These are phyloP conservation scores for Nephila pilipes DNA, from an alignment of 1,140 invertebrate species.

Conservation along the genomic window DNA sequence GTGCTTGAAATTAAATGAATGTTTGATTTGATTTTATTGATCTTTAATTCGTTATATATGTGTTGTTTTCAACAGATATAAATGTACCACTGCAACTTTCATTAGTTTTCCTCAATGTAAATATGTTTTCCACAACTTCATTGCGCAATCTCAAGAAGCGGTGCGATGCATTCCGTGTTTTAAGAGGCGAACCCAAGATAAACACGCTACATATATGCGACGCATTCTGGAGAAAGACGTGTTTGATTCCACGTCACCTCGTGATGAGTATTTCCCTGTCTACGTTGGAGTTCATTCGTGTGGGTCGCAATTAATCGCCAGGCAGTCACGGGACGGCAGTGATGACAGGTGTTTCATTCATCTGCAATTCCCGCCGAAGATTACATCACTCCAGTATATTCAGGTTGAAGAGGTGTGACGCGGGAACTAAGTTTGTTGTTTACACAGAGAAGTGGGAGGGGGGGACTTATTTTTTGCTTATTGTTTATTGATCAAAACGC, in stretches of 20 bases:
- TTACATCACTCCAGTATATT: background rate
- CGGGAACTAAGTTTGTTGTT: background rate
- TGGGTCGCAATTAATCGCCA: background rate
- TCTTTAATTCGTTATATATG: no score
- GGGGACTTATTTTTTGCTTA: background rate
- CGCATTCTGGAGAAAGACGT: background rate
- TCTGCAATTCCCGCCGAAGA: background rate
- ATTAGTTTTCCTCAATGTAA: no score
- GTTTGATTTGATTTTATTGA: no score
- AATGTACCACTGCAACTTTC: no score
- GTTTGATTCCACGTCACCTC: background rate
- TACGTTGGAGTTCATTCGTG: background rate
- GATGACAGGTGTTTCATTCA: constrained; percentile 20
- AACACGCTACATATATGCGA: background rate
- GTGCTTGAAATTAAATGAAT: no score
- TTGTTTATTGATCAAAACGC: background rate
- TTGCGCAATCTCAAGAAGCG: background rate
- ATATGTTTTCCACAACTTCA: no score
- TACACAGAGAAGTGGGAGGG: background rate
- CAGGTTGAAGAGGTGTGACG: no score
- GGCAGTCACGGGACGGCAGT: background rate
- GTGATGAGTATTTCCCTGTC: background rate
- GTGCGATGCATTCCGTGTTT: background rate
- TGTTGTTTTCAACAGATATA: no score
- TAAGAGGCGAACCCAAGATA: background rate